These are phyloP conservation scores for Dendrocincla tyrannina DNA, from an alignment of 2,797 vertebrate genomes.

Conservation along the genomic window DNA sequence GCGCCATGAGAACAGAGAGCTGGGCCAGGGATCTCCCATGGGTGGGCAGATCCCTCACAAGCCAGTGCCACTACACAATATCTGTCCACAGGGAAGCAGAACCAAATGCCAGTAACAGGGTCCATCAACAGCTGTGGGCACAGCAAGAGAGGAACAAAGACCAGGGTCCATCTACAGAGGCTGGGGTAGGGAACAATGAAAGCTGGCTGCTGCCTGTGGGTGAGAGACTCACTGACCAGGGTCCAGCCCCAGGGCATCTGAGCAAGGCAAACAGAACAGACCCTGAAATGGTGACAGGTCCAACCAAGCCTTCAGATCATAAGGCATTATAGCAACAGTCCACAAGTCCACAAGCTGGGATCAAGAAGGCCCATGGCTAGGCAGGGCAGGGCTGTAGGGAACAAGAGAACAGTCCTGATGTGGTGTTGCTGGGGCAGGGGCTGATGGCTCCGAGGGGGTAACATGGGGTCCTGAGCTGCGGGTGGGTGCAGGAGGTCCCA, in stretches of 20 bases:
- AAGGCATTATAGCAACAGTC: background rate
- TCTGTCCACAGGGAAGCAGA: background rate
- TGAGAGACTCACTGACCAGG: background rate
- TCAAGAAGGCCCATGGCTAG: background rate
- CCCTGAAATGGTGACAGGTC: background rate
- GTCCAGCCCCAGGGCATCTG: background rate
- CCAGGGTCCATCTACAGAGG: background rate
- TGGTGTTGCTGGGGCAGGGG: background rate
- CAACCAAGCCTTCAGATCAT: background rate
- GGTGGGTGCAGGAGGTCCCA: background rate
- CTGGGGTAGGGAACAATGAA: background rate
- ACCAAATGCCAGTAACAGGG: background rate
- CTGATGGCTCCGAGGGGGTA: accelerated
- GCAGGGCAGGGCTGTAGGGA: background rate
- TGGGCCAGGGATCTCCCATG: background rate
- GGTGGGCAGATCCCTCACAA: background rate
- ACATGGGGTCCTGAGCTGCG: background rate
- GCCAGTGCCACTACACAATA: background rate
- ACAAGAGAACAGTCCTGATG: background rate
- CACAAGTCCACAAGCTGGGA: background rate
- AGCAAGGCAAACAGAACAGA: background rate
- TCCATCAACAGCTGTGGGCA: background rate
- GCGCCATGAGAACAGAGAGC: background rate
- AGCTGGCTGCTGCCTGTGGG: background rate
- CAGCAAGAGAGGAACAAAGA: background rate